Base-by-base conservation (phyloP, 2,797 vertebrate species). In the Liasis olivaceus region DNA sequence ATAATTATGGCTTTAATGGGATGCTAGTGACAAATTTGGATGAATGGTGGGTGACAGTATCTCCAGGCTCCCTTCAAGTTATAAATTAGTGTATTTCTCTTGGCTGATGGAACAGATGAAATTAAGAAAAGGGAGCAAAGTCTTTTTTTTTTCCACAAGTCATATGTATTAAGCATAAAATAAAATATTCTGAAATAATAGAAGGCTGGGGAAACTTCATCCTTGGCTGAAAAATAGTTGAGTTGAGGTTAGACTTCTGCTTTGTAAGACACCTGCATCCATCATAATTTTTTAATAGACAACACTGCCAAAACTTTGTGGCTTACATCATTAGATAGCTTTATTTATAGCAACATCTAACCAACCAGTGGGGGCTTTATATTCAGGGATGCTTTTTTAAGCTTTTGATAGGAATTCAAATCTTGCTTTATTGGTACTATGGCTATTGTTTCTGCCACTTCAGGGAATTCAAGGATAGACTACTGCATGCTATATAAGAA, bases 1-100 rank as follows among this genome's bases (percentile, higher is more conserved):
- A 98, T 98, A 98, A 98, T 98, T 98, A 97, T 62, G 56, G 98
- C 95, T 97, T 97, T 98, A 98, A 98, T 98, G 97, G 97, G 97
- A 98, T 98, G 97, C 97, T 97, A 97, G 98, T 97, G 98, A 98
- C 97, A 98, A 98, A 97, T 98, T 98, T 96, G 98, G 97, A 98
- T 98, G 98, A 97, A 98, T 97, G 97, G 98, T 97, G 97, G 97
- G 97, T 98, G 98, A 98, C 98, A 98, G 97, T 98, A 98, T 98
- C 97, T 97, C 96, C 96, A 96, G 96, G 96, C 96, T 97, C 96
- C 92, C 96, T 97, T 97, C 96, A 93, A 97, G 97, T 97, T 98
- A 96, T 96, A 98, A 97, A 97, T 97, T 96, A 97, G 95, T 92
- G 94, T 95, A 26, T 97, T 97, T 97, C 96, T 97, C 95, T 97